Percentiles rank a stretch among this genome's conserved stretches.
phyloP scores from a whole-genome alignment of 1,140 invertebrate genomes.

The Propsilocerus akamusi region DNA sequence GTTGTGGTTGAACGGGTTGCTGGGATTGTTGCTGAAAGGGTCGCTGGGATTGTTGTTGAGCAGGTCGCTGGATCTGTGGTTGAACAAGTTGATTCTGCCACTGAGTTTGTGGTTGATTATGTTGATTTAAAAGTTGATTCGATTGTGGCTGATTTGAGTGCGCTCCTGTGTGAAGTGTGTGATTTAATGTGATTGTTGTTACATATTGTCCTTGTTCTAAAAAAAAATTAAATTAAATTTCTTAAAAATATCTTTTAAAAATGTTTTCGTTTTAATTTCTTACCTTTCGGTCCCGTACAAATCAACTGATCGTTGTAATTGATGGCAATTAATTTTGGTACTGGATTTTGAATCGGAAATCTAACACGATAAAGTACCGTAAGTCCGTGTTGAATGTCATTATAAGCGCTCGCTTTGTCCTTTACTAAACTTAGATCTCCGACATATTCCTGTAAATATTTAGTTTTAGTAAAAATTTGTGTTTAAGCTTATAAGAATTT shows the following conservation, averaged over 20 bases:
- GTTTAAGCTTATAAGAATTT: not conserved
- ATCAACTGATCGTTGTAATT: slow-evolving; percentile 15
- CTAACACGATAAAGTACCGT: slow-evolving; percentile 15
- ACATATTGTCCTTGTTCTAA: not conserved
- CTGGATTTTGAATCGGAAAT: slow-evolving; percentile 14
- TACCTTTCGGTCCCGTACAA: slow-evolving; percentile 11
- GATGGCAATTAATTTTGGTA: slow-evolving; percentile 14
- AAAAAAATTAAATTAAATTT: not conserved
- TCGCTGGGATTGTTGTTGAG: not conserved
- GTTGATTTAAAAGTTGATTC: not conserved
- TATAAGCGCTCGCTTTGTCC: slow-evolving; percentile 10
- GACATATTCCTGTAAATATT: slow-evolving; percentile 13
- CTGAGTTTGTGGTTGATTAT: not conserved
- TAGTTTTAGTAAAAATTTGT: not conserved
- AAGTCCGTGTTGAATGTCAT: slow-evolving; percentile 9
- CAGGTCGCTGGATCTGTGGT: not conserved
- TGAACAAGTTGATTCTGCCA: not conserved
- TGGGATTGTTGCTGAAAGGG: not conserved
- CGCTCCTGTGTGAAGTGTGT: not conserved
- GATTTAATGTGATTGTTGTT: not conserved
- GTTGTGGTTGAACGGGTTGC: not conserved
- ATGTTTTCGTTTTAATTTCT: not conserved
- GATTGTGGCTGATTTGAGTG: not conserved
- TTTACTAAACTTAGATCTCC: slow-evolving; percentile 16
- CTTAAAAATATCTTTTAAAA: not conserved